Evolutionary conservation across 2,888 invertebrate species (phyloP), one percentile per base, ranked within the genome.

Genomic region (Sphaeridia pumilis): DNA sequence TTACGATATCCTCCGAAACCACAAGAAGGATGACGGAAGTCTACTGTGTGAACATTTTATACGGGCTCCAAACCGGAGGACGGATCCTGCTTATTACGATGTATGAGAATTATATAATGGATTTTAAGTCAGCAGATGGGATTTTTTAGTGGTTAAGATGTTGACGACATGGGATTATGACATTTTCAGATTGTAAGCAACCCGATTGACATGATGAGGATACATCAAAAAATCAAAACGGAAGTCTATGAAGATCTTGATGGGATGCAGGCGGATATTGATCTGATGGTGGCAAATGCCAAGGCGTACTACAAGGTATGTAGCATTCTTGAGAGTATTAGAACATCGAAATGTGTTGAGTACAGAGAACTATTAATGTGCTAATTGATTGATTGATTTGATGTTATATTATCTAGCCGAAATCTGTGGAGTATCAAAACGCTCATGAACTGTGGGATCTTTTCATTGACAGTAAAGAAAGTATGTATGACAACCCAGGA

Each of bases 231-330:
- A 70, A 73, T 97, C 10, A 94, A 93, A 78, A 93, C 89, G 0
- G 95, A 97, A 66, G 93, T 94, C 50, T 98, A 98, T 71, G 85
- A 87, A 63, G 90, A 92, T 69, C 78, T 95, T 63, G 92, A 93
- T 27, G 90, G 93, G 67, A 74, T 98, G 57, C 82, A 88, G 35
- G 78, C 80, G 7, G 97, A 98, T 70, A 81, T 98, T 63, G 87
- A 92, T 67, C 75, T 94, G 31, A 78, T 98, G 66, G 84, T 94
- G 26, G 87, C 82, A 65, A 98, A 98, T 74, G 90, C 95, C 0
- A 92, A 92, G 70, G 84, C 87, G 7, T 97, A 92, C 74, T 95
- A 95, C 70, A 93, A 79, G 75, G 79, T 79, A 68, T 41, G 7
- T 31, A 10, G 34, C 12, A 12, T 34, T 34, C 12, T 34, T 12